Base-by-base conservation (phyloP, 1,140 invertebrate species). In the Theocolax elegans region DNA sequence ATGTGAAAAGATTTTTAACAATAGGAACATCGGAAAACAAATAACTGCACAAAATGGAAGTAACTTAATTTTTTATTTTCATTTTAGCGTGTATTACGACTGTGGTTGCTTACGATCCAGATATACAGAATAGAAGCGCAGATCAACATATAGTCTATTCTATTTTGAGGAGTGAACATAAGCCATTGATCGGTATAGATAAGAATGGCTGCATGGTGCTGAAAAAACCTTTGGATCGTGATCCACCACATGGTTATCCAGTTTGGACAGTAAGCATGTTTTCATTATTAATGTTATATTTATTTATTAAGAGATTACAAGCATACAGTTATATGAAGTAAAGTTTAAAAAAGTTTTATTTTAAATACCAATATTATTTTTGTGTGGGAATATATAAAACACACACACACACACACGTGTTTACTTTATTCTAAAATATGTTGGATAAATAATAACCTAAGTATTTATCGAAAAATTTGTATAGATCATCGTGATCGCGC, bases 171-270 rank as follows among this genome's bases (percentile, higher is more conserved):
- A 88, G 91, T 23, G 89, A 92, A 48, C 89, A 93, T 56, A 88
- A 89, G 62, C 89, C 90, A 35, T 87, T 92, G 29, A 86, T 95
- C 31, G 87, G 84, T 42, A 93, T 95, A 23, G 88, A 92, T 75
- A 90, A 91, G 53, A 83, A 87, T 23, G 94, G 94, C 0, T 95
- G 94, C 79, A 87, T 95, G 49, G 88, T 85, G 1, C 78, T 95
- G 15, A 91, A 91, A 1, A 93, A 94, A 78, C 90, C 92, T 1
- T 82, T 98, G 15, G 95, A 99, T 83, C 87, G 96, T 44, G 96
- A 98, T 86, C 89, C 89, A 15, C 95, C 96, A 0, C 87, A 91
- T 70, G 96, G 96, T 2, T 92, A 91, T 76, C 90, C 92, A 7
- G 89, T 88, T 29, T 95, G 93, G 91, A 77, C 75, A n/a, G 83